A percentile compares a stretch with the other conserved stretches of the same genome.
Evolutionary conservation across 2,113 vertebrate species (phyloP).

Genomic region (Siniperca knerii): DNA sequence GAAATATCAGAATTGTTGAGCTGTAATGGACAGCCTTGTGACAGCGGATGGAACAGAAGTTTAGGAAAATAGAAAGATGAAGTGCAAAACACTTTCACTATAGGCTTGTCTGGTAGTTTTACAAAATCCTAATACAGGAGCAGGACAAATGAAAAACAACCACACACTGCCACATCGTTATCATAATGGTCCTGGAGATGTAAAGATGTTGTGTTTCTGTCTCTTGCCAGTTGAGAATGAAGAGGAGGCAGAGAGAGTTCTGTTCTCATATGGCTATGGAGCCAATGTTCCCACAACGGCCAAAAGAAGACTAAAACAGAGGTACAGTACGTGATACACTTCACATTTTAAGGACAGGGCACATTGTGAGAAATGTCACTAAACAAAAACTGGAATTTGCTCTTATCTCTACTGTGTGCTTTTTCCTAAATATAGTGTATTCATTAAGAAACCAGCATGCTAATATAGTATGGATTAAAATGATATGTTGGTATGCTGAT

Average conservation of each 20-base stretch:
- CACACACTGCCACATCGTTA: background rate
- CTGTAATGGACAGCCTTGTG: background rate
- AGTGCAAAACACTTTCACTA: background rate
- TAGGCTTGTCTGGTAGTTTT: background rate
- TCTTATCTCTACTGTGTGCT: background rate
- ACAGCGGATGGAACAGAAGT: background rate
- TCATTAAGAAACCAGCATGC: background rate
- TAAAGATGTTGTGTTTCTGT: conserved; percentile 26
- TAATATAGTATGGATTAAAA: background rate
- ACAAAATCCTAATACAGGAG: too few species aligned
- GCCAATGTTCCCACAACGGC: conserved; percentile 97
- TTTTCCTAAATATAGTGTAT: background rate
- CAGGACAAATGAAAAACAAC: background rate
- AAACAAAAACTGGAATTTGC: conserved; percentile 3
- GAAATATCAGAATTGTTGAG: background rate
- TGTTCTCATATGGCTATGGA: conserved; percentile 98
- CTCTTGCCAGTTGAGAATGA: conserved; percentile 92
- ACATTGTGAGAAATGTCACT: background rate
- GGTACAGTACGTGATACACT: conserved; percentile 78
- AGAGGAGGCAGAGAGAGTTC: conserved; percentile 94
- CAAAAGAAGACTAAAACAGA: conserved; percentile 94
- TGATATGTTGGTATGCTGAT: background rate
- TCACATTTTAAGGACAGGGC: background rate
- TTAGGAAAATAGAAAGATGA: background rate
- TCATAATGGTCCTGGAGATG: background rate